These are phyloP conservation scores for Hirundo rustica DNA, from an alignment of 2,797 vertebrate species.

Conservation along the genomic window DNA sequence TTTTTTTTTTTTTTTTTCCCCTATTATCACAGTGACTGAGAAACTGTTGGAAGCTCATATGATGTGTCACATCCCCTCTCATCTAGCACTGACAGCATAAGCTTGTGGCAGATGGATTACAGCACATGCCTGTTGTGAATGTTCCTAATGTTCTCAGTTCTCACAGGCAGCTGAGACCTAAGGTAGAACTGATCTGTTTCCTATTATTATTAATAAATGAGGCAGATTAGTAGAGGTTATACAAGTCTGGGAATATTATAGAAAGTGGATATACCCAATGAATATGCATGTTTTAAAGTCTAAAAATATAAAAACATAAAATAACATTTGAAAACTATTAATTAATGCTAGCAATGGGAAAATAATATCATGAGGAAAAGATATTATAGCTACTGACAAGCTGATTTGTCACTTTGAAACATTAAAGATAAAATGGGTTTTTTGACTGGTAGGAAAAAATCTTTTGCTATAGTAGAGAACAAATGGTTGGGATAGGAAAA, in stretches of 20 bases:
- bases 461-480: background rate
- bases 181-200: background rate
- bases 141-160: background rate
- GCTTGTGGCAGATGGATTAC: constrained; percentile 1
- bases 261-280: background rate
- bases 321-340: background rate
- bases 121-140: background rate
- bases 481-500: background rate
- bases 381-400: background rate
- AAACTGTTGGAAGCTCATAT: background rate
- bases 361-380: background rate
- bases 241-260: background rate
- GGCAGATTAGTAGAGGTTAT: background rate
- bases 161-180: background rate
- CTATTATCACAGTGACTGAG: background rate
- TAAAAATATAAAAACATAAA: background rate
- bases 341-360: background rate
- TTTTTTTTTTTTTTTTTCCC: background rate
- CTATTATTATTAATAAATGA: constrained; percentile 4
- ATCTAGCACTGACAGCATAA: background rate
- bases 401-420: background rate
- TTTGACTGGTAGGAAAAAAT: background rate
- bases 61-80: background rate
- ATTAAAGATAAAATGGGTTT: background rate
- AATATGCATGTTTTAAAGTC: background rate